Evolutionary conservation across 53 echinoderm and acorn worm species (phyloP), one percentile per base, ranked within the genome.

Genomic region (Luidia sarsii): DNA sequence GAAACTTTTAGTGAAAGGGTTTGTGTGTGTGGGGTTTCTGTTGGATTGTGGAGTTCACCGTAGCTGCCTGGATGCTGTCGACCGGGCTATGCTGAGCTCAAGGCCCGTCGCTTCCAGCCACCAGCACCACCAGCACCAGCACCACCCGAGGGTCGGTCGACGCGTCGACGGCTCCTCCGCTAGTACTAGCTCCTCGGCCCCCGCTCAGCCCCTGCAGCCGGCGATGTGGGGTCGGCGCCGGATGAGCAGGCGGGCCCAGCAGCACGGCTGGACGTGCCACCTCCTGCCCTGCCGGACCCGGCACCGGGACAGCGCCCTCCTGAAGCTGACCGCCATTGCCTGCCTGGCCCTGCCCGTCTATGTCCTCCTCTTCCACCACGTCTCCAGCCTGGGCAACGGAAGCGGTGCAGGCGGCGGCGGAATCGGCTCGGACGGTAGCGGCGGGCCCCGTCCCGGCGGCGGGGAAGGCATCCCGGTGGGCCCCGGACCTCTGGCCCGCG

Each of bases 261-360:
- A n/a, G n/a, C n/a, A n/a, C n/a, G 62, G 62, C 19, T 74, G 74
- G 74, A 30, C 57, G 13, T 37, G 52, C 18, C 2, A 8, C 52
- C 71, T 74, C 3, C 57, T 74, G 5, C 77, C 77, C 30, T 77
- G 77, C 48, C 77, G 60, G 41, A 59, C 60, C 14, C 43, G 87
- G 25, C 87, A 87, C 36, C 71, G 73, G 20, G 87, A 73, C 48
- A 87, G 56, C 55, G 67, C 82, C 56, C 31, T 87, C 39, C 74
- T 81, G 16, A 87, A 81, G 55, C 24, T 67, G 10, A 64, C 82
- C 15, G 33, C 74, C 20, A 54, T 87, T 45, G 74, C 62, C 34
- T 64, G 72, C 74, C 27, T 87, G 65, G 87, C 81, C 6, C 74
- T 87, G 73, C 87, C 87, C 46, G 87, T 70, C 54, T 87, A 82